Evolutionary conservation across 2,888 invertebrate genomes (phyloP), one percentile per base, ranked within the genome.

Genomic region (Junonia oenone): DNA sequence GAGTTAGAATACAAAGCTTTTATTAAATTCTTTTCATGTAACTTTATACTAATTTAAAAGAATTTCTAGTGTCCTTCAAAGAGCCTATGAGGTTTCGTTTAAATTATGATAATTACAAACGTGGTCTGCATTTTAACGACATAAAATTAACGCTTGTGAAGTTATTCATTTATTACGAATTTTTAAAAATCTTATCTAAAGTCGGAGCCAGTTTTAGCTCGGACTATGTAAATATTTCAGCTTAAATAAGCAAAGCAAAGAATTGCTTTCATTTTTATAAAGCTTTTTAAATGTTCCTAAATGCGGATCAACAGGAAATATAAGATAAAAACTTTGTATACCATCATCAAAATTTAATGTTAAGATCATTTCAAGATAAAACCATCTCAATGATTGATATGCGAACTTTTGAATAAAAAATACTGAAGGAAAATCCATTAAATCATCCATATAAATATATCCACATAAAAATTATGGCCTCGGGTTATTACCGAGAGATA

Each of bases 401-500:
- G 26, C 11, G 43, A 56, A 56, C 27, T 56, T 56, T 47, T 15
- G 11, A 1, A 15, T n/a, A 35, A 50, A 50, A 54, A 45, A 46
- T 26, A 11, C 2, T 8, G 22, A 26, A 46, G 45, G 38, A 58
- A 59, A 61, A 61, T 38, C 50, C 58, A 57, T 57, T 61, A 59
- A 59, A 51, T 61, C 59, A 50, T 59, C 47, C 55, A 56, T 59
- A 62, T 61, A 52, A 54, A 58, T 56, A 49, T 15, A 56, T 51
- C 58, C 62, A 58, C 52, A 59, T 55, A 61, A 65, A 63, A 62
- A 61, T 63, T 53, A 63, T 56, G 59, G 55, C 59, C 59, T 58
- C 54, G 64, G 68, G 66, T 67, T 71, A 69, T 71, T 69, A 69
- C 65, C 57, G 61, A 56, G 22, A 45, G 56, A 53, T 59, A 57